A percentile compares a stretch with the other conserved stretches of the same genome.
Evolutionary conservation across 2,888 invertebrate genomes (phyloP).

Genomic region (Psylliodes chrysocephalus): DNA sequence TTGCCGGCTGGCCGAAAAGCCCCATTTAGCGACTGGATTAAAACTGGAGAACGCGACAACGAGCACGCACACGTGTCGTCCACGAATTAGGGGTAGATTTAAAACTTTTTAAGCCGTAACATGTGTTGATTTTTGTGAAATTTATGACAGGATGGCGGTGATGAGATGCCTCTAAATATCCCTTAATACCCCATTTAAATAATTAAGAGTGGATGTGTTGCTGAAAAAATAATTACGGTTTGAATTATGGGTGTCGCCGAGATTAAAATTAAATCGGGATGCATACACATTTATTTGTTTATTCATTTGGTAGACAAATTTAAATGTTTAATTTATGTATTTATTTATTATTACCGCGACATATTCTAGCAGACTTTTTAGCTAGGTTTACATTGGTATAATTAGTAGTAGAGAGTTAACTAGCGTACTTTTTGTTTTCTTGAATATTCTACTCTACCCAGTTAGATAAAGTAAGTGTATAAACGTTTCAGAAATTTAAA

Average conservation of each 20-base stretch:
- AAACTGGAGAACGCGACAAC: slow-evolving; percentile 22
- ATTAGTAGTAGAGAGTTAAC: no score
- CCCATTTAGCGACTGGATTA: slow-evolving; percentile 20
- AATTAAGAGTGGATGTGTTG: background rate
- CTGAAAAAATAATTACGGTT: background rate
- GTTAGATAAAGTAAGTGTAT: no score
- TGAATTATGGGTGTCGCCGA: background rate
- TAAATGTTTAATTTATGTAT: no score
- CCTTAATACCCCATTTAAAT: background rate
- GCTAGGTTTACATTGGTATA: no score
- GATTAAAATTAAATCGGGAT: no score
- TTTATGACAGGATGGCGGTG: slow-evolving; percentile 20
- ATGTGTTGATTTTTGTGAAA: slow-evolving; percentile 41
- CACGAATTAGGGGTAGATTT: slow-evolving; percentile 40
- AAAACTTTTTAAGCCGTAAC: slow-evolving; percentile 41
- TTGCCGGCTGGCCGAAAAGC: background rate
- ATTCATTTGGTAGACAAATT: no score
- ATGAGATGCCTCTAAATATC: background rate
- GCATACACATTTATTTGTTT: no score
- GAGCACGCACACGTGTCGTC: slow-evolving; percentile 41
- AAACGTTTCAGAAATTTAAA: no score
- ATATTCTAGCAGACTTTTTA: no score
- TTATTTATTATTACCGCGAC: no score
- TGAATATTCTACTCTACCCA: no score
- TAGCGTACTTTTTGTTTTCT: no score